phyloP scores from a whole-genome alignment of 2,888 invertebrate species.

The Spisula solida region DNA sequence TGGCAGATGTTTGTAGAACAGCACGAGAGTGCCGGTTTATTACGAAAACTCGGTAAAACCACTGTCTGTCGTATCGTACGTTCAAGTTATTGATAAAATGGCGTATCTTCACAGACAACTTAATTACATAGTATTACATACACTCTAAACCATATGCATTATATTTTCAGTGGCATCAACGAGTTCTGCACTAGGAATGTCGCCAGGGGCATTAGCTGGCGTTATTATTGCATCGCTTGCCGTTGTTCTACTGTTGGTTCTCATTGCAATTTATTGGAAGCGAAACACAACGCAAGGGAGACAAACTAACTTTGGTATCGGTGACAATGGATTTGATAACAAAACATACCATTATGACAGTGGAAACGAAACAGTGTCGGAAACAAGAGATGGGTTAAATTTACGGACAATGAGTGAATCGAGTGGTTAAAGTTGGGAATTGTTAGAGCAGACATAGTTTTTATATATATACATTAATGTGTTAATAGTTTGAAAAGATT shows the following conservation, averaged over 20 bases:
- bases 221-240: slow-evolving; percentile 63
- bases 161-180: slow-evolving; percentile 6
- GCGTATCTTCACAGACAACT: not conserved
- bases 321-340: slow-evolving; percentile 49
- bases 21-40: too few relatives aligned
- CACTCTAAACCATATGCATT: not conserved
- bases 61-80: too few relatives aligned
- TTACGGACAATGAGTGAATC: slow-evolving; percentile 56
- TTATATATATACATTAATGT: too few relatives aligned
- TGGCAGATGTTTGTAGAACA: too few relatives aligned
- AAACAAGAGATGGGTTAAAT: slow-evolving; percentile 33
- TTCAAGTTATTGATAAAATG: not conserved
- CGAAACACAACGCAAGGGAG: slow-evolving; percentile 25
- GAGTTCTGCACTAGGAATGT: slow-evolving; percentile 29
- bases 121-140: too few relatives aligned
- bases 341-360: slow-evolving; percentile 40
- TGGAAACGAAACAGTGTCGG: slow-evolving; percentile 19
- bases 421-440: slow-evolving; percentile 28
- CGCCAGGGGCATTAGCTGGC: slow-evolving; percentile 65
- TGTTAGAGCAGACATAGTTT: not conserved
- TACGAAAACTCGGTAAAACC: too few relatives aligned
- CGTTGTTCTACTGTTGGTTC: slow-evolving; percentile 37
- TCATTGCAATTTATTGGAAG: slow-evolving; percentile 51
- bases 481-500: too few relatives aligned
- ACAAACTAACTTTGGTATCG: slow-evolving; percentile 16